phyloP scores from a whole-genome alignment of 2,888 invertebrate genomes.

The Mythimna impura region DNA sequence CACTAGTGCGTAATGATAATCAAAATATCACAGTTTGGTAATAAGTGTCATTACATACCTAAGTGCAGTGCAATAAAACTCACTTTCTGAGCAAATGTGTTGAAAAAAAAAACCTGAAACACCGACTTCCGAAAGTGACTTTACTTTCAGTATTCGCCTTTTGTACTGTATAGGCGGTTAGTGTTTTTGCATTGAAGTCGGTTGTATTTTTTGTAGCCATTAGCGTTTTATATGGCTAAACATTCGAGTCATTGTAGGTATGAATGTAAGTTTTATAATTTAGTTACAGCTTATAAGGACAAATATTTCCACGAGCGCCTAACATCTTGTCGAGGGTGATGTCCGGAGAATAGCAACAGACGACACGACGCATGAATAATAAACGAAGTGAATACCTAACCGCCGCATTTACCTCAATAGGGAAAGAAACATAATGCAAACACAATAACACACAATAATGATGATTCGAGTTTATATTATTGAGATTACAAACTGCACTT shows the following conservation, averaged over 20 bases:
- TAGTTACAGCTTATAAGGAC: conserved; percentile 20
- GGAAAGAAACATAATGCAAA: conserved; percentile 49
- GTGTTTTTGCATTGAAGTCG: too few species aligned
- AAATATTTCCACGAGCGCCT: conserved; percentile 32
- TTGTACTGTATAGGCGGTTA: too few species aligned
- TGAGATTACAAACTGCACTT: conserved; percentile 71
- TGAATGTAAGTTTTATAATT: background rate
- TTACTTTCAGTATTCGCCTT: too few species aligned
- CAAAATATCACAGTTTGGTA: too few species aligned
- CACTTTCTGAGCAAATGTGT: too few species aligned
- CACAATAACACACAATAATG: conserved; percentile 41
- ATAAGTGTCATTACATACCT: too few species aligned
- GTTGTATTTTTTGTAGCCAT: background rate
- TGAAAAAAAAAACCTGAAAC: background rate
- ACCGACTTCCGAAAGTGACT: too few species aligned
- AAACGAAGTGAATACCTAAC: conserved; percentile 41
- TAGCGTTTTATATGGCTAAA: background rate
- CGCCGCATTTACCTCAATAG: conserved; percentile 48
- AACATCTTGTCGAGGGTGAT: conserved; percentile 34
- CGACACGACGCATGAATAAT: conserved; percentile 50
- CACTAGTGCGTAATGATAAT: too few species aligned
- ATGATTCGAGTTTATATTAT: conserved; percentile 60
- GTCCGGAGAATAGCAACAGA: conserved; percentile 52
- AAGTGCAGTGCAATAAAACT: too few species aligned
- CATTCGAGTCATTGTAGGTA: background rate